phyloP scores from a whole-genome alignment of 2,888 invertebrate species.

The Rutpela maculata region DNA sequence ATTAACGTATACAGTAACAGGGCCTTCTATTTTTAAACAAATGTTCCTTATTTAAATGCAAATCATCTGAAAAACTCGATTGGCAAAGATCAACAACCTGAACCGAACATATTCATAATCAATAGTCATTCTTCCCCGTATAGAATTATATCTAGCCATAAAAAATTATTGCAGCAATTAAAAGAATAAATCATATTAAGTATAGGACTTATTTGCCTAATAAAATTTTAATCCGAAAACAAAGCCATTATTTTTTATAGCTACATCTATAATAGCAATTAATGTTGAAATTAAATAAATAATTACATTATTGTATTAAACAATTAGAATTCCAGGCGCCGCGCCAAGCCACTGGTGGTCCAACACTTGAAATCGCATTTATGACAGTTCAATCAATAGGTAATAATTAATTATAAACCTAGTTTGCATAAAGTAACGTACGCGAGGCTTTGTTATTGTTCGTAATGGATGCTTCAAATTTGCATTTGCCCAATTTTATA shows the following conservation, averaged over 20 bases:
- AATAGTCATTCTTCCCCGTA: not conserved
- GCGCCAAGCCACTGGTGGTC: not conserved
- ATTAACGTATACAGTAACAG: not conserved
- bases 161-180: not conserved
- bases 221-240: conserved; percentile 7
- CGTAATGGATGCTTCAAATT: not conserved
- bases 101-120: not conserved
- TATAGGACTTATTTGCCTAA: not conserved
- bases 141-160: not conserved
- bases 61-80: not conserved
- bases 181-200: not conserved
- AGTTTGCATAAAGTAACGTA: conserved; percentile 4
- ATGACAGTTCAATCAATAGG: not conserved
- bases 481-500: not conserved
- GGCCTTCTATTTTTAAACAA: not conserved
- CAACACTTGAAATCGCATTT: not conserved
- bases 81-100: not conserved
- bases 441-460: not conserved
- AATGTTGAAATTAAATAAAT: conserved; percentile 7
- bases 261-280: conserved; percentile 7
- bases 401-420: not conserved
- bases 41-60: not conserved
- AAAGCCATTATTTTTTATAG: conserved; percentile 7
- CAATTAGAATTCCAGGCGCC: not conserved
- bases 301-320: not conserved